Conservation (phyloP, 1,140 invertebrate genomes). For the Panonychus citri region DNA sequence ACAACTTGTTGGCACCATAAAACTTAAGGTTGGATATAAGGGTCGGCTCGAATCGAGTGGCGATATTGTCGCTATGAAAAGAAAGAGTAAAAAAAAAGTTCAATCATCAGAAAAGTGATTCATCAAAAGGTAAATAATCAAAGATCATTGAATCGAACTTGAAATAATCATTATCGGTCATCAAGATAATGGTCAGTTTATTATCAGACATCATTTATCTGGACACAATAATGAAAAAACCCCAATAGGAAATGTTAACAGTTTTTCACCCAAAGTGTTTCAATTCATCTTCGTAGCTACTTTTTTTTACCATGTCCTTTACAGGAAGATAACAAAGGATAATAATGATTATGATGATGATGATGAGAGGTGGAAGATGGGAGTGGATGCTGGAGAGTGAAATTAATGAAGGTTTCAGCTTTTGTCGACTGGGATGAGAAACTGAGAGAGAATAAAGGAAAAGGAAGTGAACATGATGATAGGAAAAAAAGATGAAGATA, state of each 20-base stretch:
- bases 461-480: too few species aligned
- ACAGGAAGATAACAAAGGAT: too few species aligned
- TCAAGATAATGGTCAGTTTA: background rate
- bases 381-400: too few species aligned
- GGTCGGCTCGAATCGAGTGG: background rate
- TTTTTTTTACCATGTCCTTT: too few species aligned
- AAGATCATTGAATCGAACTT: background rate
- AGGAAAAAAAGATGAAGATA: too few species aligned
- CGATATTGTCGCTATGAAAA: background rate
- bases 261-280: background rate
- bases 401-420: too few species aligned
- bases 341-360: too few species aligned
- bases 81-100: background rate
- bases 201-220: background rate
- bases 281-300: too few species aligned
- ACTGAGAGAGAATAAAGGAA: too few species aligned
- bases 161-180: background rate
- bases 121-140: background rate
- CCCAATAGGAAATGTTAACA: background rate
- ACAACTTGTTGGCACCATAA: conserved; percentile 1
- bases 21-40: background rate
- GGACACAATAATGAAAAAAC: background rate
- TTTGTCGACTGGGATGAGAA: too few species aligned
- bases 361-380: too few species aligned
- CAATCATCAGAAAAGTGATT: background rate